phyloP scores from a whole-genome alignment of 2,797 vertebrate genomes.

The Chloroceryle amazona region DNA sequence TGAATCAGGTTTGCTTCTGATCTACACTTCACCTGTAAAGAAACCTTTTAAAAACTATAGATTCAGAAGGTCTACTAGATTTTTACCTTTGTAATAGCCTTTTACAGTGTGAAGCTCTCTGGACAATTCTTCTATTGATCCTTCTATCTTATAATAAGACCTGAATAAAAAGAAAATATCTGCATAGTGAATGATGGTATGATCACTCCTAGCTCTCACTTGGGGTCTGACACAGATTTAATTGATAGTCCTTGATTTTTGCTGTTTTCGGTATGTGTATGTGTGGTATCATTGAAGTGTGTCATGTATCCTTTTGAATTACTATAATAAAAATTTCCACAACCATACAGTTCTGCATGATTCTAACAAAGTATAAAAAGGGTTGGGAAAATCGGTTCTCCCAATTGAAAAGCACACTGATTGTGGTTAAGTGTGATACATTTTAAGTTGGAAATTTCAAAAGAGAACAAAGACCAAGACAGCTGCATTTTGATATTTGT shows the following conservation, averaged over 20 bases:
- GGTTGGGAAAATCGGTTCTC: background rate
- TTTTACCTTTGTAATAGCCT: background rate
- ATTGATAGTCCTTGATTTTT: background rate
- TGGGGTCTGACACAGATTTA: background rate
- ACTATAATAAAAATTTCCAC: background rate
- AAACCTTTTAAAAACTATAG: background rate
- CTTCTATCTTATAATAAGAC: background rate
- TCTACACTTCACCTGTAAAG: background rate
- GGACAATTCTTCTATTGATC: background rate
- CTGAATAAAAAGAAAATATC: background rate
- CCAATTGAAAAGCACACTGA: background rate
- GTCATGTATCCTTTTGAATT: background rate
- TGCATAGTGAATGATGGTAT: background rate
- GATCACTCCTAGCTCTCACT: background rate
- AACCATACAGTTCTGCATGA: fast-evolving
- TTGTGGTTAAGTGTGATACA: background rate
- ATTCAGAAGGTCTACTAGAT: background rate
- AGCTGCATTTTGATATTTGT: background rate
- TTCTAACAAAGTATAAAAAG: background rate
- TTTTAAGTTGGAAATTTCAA: background rate
- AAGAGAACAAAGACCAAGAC: background rate
- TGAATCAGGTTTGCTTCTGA: background rate
- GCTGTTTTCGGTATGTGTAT: background rate
- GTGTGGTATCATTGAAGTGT: fast-evolving
- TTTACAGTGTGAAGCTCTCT: background rate